Evolutionary conservation across 2,113 vertebrate genomes (phyloP), one percentile per base, ranked within the genome.

Genomic region (Rostratula benghalensis): DNA sequence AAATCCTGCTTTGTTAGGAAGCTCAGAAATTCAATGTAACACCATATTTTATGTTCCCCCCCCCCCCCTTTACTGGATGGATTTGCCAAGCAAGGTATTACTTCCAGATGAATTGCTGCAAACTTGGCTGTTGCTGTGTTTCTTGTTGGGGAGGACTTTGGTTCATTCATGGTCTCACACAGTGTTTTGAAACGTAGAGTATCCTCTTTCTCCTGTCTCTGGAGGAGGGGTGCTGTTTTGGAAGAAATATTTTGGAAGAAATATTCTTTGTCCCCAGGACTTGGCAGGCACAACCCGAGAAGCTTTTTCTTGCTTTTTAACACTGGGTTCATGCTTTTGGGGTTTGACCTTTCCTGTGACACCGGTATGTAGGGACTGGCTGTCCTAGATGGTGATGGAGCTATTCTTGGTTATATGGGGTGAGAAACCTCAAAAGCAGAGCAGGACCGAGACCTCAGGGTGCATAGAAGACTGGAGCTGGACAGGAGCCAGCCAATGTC

Each of bases 51-150:
- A 63, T 54, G 67, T 67, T 70, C 18, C 12, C 1, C 8, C 19
- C 15, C 33, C 33, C 27, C 39, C 9, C 9, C 11, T 57, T 33
- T 73, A 33, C 64, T 84, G 43, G 56, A 27, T 93, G 69, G 56
- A 59, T 70, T 95, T 94, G 74, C 87, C 65, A 83, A 83, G 53
- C 31, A 9, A 74, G 56, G 39, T 70, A 65, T 86, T 93, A 91
- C 87, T 87, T 89, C 69, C 84, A 78, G 77, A 75, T 71, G 69
- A 93, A 84, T 67, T 54, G 56, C 77, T 93, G 89, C 69, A 43
- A 19, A 33, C 80, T 75, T 95, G 95, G 91, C 83, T 78, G 80
- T 64, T 33, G n/a, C 39, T 75, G 69, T 50, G 48, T 57, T 74
- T 56, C 87, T 65, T 68, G 7, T 20, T 68, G 82, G 60, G 81